Base-by-base conservation (phyloP, 2,888 invertebrate species). In the Scelioninae gen. 1 region DNA sequence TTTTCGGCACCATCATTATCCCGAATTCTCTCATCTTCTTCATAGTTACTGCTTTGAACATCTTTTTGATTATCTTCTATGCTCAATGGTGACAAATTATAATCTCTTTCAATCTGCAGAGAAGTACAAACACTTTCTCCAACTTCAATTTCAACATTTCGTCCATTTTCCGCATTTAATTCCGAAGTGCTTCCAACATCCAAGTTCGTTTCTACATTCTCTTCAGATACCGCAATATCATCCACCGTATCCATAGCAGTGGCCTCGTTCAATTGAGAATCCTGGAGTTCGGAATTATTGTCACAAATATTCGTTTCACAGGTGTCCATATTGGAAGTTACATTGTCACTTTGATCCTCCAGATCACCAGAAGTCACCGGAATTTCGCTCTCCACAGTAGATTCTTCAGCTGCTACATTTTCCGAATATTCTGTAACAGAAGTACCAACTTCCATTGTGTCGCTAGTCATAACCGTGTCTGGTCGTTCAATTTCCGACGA, bases 171-270 rank as follows among this genome's bases (percentile, higher is more conserved):
- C 32, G 58, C 40, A 38, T 11, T 69, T 13, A 76, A 49, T 66
- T 82, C 82, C 11, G 82, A 82, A 15, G 82, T 76, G 43, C 82
- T 82, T 6, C 72, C 76, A 5, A 82, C 76, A n/a, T 53, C 53
- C 10, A 71, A 13, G 13, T 16, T 75, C 0, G 49, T 45, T 11
- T 82, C 76, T 0, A 34, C 13, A 9, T 51, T 9, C 7, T 43
- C 15, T 4, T 65, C 11, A 0, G 13, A 62, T 32, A n/a, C n/a
- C n/a, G 43, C 29, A 0, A 58, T 29, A 9, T 7, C 15, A 4
- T 63, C 47, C 0, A 68, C 66, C 9, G 13, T 9, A 6, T 77
- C 66, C 7, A 68, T 40, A 0, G 76, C 76, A 9, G 72, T 74
- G 1, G 77, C 82, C 74, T 82, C 78, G 32, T 78, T 78, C 32